Evolutionary conservation across 2,888 invertebrate species (phyloP), one percentile per base, ranked within the genome.

Genomic region (Chrysolina oricalcia): DNA sequence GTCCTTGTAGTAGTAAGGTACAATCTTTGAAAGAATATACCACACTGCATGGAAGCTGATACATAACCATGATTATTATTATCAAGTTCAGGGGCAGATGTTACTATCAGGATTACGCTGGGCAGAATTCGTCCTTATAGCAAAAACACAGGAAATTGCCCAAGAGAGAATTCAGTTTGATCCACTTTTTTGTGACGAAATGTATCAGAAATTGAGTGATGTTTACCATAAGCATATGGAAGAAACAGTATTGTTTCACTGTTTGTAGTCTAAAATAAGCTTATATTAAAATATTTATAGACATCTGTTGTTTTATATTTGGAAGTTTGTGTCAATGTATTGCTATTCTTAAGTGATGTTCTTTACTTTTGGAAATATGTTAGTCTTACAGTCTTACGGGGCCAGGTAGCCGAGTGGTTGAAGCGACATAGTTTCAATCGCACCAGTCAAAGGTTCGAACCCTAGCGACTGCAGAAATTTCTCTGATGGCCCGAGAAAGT

Each of bases 181-280:
- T 50, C 50, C 50, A 3, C 50, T 50, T 50, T 50, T 50, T 50
- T 50, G 50, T 50, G 50, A n/a, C 3, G 50, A 50, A 50, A 50
- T 50, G 50, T 50, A 50, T 50, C 1, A 50, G 50, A 50, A 50
- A 50, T 50, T 50, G 50, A 50, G 50, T 50, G 50, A 50, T 17
- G 50, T 50, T 50, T 50, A 50, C 50, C 50, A 50, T 8, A 50
- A 50, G 50, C 50, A 50, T 50, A 50, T 50, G n/a, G n/a, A 50
- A 50, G 50, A 50, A 50, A 17, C 50, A 50, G 8, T 13, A 50
- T n/a, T 50, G 50, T 1, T 50, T 50, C 50, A 50, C n/a, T 50
- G 50, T 50, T 50, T n/a, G n/a, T 50, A 50, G 50, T 50, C 50
- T 3, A n/a, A n/a, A 50, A 50, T 8, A 50, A 50, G 50, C 50